Evolutionary conservation across 2,888 invertebrate genomes (phyloP).

Genomic region (Altica lythri): DNA sequence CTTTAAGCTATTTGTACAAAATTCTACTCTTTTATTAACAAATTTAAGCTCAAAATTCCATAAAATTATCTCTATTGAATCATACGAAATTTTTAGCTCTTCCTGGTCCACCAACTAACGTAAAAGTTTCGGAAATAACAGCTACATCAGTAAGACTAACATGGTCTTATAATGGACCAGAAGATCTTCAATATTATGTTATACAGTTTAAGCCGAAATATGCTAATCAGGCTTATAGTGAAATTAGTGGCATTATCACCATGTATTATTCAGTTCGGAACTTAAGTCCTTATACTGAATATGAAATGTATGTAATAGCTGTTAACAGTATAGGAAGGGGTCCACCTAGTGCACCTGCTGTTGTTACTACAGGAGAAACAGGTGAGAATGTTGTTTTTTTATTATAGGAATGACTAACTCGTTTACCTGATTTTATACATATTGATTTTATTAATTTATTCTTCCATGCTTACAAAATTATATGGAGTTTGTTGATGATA

Average conservation of each 20-base stretch:
- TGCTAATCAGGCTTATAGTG: constrained; percentile 88
- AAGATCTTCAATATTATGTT: constrained; percentile 93
- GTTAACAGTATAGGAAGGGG: constrained; percentile 94
- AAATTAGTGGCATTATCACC: constrained; percentile 91
- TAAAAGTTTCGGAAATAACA: constrained; percentile 90
- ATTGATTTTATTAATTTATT: too few relatives aligned
- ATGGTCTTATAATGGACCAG: constrained; percentile 89
- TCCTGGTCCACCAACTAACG: constrained; percentile 88
- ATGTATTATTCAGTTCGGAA: constrained; percentile 90
- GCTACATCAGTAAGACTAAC: constrained; percentile 90
- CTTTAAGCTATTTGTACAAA: too few relatives aligned
- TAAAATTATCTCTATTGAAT: too few relatives aligned
- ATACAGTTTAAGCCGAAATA: constrained; percentile 96
- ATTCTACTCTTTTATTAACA: too few relatives aligned
- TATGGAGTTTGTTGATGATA: too few relatives aligned
- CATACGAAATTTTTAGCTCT: constrained; percentile 80
- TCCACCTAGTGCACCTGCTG: constrained; percentile 82
- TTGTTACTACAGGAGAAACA: constrained; percentile 95
- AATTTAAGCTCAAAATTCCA: too few relatives aligned
- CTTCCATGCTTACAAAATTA: too few relatives aligned
- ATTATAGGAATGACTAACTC: too few relatives aligned
- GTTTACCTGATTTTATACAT: too few relatives aligned
- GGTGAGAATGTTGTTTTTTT: constrained; percentile 66
- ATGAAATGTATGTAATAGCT: constrained; percentile 94
- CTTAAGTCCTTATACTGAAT: constrained; percentile 92